phyloP scores from a whole-genome alignment of 1,140 invertebrate species.

The Ooceraea biroi region DNA sequence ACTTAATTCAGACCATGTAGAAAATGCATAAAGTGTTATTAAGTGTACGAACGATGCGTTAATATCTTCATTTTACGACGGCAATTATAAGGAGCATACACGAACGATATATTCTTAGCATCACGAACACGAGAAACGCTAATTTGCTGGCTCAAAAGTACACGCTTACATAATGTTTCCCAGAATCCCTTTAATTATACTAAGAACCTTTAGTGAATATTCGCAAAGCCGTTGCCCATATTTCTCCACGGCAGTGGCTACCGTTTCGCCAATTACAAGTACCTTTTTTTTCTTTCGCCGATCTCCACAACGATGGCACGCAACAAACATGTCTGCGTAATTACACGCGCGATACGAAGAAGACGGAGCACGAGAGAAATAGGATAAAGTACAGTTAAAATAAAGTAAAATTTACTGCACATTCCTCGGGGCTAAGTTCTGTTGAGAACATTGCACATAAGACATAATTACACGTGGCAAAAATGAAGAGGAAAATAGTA shows the following conservation, averaged over 20 bases:
- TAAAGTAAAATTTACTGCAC: slow-evolving; percentile 29
- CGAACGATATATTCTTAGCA: neutral
- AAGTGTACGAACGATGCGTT: neutral
- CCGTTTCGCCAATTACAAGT: slow-evolving; percentile 33
- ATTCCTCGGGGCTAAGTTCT: slow-evolving; percentile 13
- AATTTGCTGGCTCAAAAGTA: slow-evolving; percentile 49
- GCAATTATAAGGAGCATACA: slow-evolving; percentile 8
- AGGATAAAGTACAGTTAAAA: slow-evolving; percentile 40
- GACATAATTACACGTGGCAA: neutral
- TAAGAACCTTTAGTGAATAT: slow-evolving; percentile 33
- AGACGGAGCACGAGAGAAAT: slow-evolving; percentile 35
- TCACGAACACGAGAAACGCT: slow-evolving; percentile 20
- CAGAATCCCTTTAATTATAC: slow-evolving; percentile 53
- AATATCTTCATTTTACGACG: neutral
- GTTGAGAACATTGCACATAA: slow-evolving; percentile 1
- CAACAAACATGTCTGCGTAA: slow-evolving; percentile 65
- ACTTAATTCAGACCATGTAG: neutral
- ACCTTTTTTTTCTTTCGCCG: slow-evolving; percentile 41
- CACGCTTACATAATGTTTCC: slow-evolving; percentile 18
- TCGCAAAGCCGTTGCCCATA: slow-evolving; percentile 41
- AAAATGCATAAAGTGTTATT: neutral
- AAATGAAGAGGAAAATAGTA: neutral
- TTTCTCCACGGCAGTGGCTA: slow-evolving; percentile 10
- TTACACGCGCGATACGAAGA: slow-evolving; percentile 58
- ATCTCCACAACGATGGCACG: slow-evolving; percentile 40